Conservation (phyloP, 2,888 invertebrate species). For the Drosophila pullipes region DNA sequence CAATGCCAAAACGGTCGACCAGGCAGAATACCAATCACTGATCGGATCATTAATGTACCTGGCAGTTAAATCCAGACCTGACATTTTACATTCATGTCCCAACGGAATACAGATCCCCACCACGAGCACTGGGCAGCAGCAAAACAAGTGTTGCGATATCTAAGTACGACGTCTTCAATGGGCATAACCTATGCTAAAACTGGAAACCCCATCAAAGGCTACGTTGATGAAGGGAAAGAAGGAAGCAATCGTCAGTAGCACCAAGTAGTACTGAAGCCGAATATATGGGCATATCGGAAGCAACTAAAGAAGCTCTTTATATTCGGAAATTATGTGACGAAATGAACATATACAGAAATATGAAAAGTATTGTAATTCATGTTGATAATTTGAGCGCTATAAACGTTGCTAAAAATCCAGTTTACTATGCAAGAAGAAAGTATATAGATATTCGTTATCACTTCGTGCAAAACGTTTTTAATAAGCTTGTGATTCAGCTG, state of each 20-base stretch:
- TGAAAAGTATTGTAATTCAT: neutral
- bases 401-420: neutral
- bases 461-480: neutral
- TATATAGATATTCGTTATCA: neutral
- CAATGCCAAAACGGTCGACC: neutral
- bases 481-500: neutral
- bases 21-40: no score
- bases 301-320: neutral
- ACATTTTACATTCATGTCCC: neutral
- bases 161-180: no score
- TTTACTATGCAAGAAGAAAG: neutral
- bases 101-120: no score
- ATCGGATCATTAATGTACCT: neutral
- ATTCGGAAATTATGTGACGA: no score
- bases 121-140: no score
- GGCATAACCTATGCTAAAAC: neutral
- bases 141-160: no score
- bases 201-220: no score
- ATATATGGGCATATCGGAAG: no score
- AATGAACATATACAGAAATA: neutral
- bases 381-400: neutral
- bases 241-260: no score
- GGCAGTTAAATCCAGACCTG: neutral
- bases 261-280: no score
- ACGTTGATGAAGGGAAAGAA: no score